Percentiles rank a stretch among this genome's conserved stretches.
phyloP scores from a whole-genome alignment of 2,797 vertebrate genomes.

The Siniperca undulata region DNA sequence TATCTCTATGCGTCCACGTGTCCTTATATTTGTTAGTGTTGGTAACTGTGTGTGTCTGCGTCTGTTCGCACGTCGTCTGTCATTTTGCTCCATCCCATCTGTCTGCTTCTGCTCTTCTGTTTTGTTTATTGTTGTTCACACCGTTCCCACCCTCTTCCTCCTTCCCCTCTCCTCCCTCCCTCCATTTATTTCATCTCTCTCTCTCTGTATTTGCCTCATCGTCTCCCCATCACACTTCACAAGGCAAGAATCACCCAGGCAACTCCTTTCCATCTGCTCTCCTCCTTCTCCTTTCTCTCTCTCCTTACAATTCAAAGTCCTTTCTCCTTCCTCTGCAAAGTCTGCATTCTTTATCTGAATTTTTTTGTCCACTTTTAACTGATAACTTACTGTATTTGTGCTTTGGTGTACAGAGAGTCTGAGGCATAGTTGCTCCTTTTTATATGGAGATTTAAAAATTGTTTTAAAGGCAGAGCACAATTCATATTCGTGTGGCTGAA shows the following conservation, averaged over 20 bases:
- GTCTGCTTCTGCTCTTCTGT: slow-evolving; percentile 53
- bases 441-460: neutral
- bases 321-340: slow-evolving; percentile 13
- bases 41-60: slow-evolving; percentile 6
- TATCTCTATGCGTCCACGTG: neutral
- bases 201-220: slow-evolving; percentile 44
- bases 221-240: slow-evolving; percentile 72
- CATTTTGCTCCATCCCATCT: slow-evolving; percentile 60
- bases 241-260: slow-evolving; percentile 76
- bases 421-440: neutral
- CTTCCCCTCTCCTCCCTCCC: neutral
- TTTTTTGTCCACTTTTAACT: neutral
- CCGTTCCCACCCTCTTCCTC: slow-evolving; percentile 20
- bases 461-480: neutral
- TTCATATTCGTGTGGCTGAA: neutral
- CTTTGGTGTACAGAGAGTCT: neutral
- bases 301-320: slow-evolving; percentile 18
- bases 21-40: slow-evolving; percentile 21
- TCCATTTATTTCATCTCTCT: slow-evolving; percentile 43
- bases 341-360: slow-evolving; percentile 3
- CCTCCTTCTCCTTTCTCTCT: slow-evolving; percentile 8
- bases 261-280: slow-evolving; percentile 76
- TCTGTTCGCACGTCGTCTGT: slow-evolving; percentile 45
- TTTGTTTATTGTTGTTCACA: slow-evolving; percentile 65
- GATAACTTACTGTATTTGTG: slow-evolving; percentile 2